Evolutionary conservation across 2,797 vertebrate genomes (phyloP), one percentile per base, ranked within the genome.

Genomic region (Amazonetta brasiliensis): DNA sequence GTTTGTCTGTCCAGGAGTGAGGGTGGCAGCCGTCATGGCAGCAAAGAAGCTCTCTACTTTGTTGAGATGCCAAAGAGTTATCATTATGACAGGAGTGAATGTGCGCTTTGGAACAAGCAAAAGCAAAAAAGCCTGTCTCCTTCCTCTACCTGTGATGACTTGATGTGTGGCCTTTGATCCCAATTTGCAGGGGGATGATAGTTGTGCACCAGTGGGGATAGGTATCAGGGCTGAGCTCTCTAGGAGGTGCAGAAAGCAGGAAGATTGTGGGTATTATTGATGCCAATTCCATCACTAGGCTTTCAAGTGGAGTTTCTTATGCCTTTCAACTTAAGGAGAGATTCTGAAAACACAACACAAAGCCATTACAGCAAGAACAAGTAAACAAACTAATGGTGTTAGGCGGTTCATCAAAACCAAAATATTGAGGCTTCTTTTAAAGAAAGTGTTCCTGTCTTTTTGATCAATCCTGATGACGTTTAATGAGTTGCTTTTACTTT

Each of bases 271-370:
- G 43, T 83, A 12, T 85, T 96, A 97, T 95, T 75, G 97, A 95
- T 43, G n/a, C 17, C n/a, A 39, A 50, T 86, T 87, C 84, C 63
- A 77, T 92, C 77, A 80, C 62, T 39, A 52, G 28, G 84, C 94
- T 97, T 96, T 96, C 75, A 96, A 77, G 72, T 93, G 52, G 22
- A 91, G 80, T 80, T 83, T 85, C 44, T 88, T 77, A 55, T 1
- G 54, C 64, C 60, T 91, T 83, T 91, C 35, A 93, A 92, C 60
- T 86, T 94, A 46, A 90, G 73, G 23, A 71, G 20, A n/a, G 7
- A 83, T 95, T 88, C 60, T 72, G 87, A 87, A 92, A 85, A 80
- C 73, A 37, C 41, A 84, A 35, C 16, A 87, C 62, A 86, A 90
- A 77, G 52, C 56, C 83, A 87, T 93, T 96, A 94, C 41, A 23